Base-by-base conservation (phyloP, 1,140 invertebrate species). In the Megathymus violae region DNA sequence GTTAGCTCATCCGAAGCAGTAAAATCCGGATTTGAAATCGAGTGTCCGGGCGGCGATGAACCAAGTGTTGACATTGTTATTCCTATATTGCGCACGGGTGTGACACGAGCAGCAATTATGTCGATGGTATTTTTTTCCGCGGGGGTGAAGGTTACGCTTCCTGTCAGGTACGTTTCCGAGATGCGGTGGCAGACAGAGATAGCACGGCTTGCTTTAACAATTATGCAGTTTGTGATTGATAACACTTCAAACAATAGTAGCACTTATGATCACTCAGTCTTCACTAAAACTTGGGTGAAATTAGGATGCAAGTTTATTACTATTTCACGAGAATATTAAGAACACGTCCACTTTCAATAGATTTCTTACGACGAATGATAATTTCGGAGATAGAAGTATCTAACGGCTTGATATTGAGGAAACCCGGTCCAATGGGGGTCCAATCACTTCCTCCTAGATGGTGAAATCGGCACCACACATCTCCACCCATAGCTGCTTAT, bases 341-440 rank as follows among this genome's bases (percentile, higher is more conserved):
- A 61, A 40, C 10, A 40, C 36, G 36, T 40, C 36, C 36, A 62
- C 48, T 31, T 51, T 48, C 47, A 19, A 38, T 54, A 54, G 46
- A 11, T 40, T 40, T 40, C 36, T 40, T 6, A 40, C 36, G 36
- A 2, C 36, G 36, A 40, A 25, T 25, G 22, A 25, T n/a, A n/a
- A n/a, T n/a, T n/a, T n/a, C n/a, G n/a, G n/a, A n/a, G n/a, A n/a
- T n/a, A n/a, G n/a, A n/a, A n/a, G n/a, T n/a, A n/a, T n/a, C n/a
- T n/a, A n/a, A n/a, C n/a, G n/a, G n/a, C n/a, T n/a, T n/a, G n/a
- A n/a, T n/a, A n/a, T n/a, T n/a, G n/a, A n/a, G n/a, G n/a, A n/a
- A n/a, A n/a, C n/a, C n/a, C n/a, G n/a, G n/a, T n/a, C n/a, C n/a
- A n/a, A n/a, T n/a, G n/a, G n/a, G n/a, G n/a, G n/a, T n/a, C n/a